Evolutionary conservation across 1,140 invertebrate genomes (phyloP).

Genomic region (Hylaeus volcanicus): DNA sequence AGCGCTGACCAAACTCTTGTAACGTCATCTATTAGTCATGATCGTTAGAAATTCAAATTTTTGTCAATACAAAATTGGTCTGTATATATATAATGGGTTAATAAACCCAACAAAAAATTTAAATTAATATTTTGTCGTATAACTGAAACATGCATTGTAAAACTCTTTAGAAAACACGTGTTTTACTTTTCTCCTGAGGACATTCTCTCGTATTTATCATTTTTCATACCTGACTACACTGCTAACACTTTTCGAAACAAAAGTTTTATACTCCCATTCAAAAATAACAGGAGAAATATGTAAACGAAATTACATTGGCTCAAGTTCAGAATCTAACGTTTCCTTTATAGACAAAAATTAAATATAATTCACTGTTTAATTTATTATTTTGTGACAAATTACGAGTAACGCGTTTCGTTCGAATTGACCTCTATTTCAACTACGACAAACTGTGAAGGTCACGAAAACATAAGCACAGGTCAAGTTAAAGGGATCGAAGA

Average conservation of each 20-base stretch:
- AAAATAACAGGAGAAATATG: constrained; percentile 20
- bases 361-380: constrained; percentile 20
- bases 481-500: neutral
- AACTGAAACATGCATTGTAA: constrained; percentile 25
- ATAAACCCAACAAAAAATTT: constrained; percentile 23
- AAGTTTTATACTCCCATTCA: constrained; percentile 26
- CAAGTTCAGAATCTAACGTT: neutral
- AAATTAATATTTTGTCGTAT: constrained; percentile 13
- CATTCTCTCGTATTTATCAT: neutral
- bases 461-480: constrained; percentile 45
- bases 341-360: neutral
- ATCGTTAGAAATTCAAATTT: constrained; percentile 1
- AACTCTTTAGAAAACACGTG: neutral
- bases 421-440: constrained; percentile 70
- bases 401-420: constrained; percentile 23
- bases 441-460: constrained; percentile 67
- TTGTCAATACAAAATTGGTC: neutral
- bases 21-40: too few relatives aligned
- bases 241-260: constrained; percentile 12
- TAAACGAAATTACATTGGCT: neutral
- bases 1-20: too few relatives aligned
- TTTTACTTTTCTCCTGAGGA: constrained; percentile 13
- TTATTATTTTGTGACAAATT: constrained; percentile 36
- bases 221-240: constrained; percentile 38
- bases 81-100: constrained; percentile 11